Conservation (phyloP, 2,113 vertebrate species). For the Notiomystis cincta region DNA sequence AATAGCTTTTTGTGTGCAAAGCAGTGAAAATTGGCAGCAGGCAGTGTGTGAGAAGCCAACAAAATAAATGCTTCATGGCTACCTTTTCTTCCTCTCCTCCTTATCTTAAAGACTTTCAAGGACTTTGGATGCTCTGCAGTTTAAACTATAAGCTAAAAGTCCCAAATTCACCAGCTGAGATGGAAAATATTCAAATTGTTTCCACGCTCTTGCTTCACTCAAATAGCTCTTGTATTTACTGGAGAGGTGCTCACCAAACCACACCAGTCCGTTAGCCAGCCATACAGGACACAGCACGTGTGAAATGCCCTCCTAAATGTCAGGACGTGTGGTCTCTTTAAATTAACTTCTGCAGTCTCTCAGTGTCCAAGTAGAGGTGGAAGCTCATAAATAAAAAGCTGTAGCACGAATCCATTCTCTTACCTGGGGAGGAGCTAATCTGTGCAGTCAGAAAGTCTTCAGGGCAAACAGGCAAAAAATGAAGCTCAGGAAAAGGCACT, state of each 20-base stretch:
- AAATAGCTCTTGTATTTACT: background rate
- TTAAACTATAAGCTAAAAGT: background rate
- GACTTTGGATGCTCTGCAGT: background rate
- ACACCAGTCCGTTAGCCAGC: background rate
- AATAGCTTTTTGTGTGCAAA: background rate
- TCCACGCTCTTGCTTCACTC: background rate
- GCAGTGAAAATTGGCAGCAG: slow-evolving; percentile 16
- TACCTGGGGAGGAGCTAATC: background rate
- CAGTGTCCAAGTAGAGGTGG: background rate
- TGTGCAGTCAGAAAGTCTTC: background rate
- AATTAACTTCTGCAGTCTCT: background rate
- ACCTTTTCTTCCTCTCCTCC: background rate
- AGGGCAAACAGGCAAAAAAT: background rate
- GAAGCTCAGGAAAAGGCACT: background rate
- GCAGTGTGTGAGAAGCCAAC: background rate
- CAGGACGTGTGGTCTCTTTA: background rate
- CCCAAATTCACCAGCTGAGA: background rate
- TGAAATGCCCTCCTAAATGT: background rate
- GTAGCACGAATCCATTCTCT: background rate
- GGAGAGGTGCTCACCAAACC: background rate
- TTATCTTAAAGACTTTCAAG: slow-evolving; percentile 12
- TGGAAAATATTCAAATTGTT: background rate
- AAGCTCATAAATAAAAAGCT: background rate
- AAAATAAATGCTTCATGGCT: background rate
- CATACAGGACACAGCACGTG: background rate